Base-by-base conservation (phyloP, 2,888 invertebrate genomes). In the Mimachlamys varia region DNA sequence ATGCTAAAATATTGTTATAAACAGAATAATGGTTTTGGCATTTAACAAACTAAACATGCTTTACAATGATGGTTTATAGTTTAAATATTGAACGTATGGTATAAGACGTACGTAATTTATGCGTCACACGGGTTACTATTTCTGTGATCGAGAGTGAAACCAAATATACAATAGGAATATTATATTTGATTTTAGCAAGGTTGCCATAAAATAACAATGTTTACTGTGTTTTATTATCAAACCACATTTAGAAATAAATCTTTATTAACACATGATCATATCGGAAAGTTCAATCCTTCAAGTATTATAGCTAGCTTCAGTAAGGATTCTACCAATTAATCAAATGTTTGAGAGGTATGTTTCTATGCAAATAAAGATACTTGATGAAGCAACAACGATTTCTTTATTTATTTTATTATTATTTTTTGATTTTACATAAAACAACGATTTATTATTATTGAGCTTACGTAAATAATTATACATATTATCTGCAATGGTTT, bases 321-420 rank as follows among this genome's bases (percentile, higher is more conserved):
- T 12, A 76, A 27, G 27, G 76, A 33, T 76, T 58, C 58, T 22
- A 58, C 22, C 58, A 58, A 58, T 58, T 58, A 33, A 76, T 27
- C 76, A 33, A 15, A 76, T 76, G 76, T 76, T 76, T 76, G 76
- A 76, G 33, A 76, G 76, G 76, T 76, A 27, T 76, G 76, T 76
- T 76, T 76, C 76, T 76, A 76, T 76, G 76, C 76, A 76, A 76
- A 76, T 33, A 33, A 76, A 76, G 33, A 27, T 76, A 76, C 33
- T 33, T 33, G 76, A 33, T 76, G 22, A 76, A 33, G 27, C 33
- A 15, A 33, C n/a, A 62, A n/a, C n/a, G 15, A 22, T 15, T 58
- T 22, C 19, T 19, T 58, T 12, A 58, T 58, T 15, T 22, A 7
- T 76, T n/a, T n/a, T n/a, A n/a, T n/a, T n/a, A n/a, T n/a, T n/a